A percentile compares a stretch with the other conserved stretches of the same genome.
Evolutionary conservation across 2,888 invertebrate species (phyloP).

Genomic region (Odontocerum albicorne): DNA sequence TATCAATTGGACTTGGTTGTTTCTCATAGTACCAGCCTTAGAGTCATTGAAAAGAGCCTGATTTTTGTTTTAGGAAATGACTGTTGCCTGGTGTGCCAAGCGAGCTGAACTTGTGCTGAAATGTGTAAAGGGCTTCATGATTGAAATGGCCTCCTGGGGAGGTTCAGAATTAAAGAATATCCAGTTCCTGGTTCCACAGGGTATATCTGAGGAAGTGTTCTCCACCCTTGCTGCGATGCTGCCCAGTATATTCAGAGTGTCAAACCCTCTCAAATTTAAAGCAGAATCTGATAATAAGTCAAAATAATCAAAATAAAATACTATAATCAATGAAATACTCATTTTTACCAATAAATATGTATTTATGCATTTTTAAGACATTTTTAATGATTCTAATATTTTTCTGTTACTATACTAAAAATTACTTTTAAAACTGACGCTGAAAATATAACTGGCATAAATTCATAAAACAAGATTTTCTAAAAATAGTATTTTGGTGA

Average conservation of each 20-base stretch:
- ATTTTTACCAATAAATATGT: not conserved
- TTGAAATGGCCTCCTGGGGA: slow-evolving; percentile 95
- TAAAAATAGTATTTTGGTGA: too few species aligned
- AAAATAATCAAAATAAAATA: not conserved
- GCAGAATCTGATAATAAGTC: slow-evolving; percentile 39
- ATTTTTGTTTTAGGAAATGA: slow-evolving; percentile 75
- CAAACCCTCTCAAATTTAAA: slow-evolving; percentile 87
- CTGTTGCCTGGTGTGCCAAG: slow-evolving; percentile 93
- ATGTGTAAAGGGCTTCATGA: slow-evolving; percentile 99
- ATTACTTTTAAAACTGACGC: too few species aligned
- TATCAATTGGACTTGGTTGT: too few species aligned
- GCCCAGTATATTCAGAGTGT: slow-evolving; percentile 89
- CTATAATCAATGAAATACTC: not conserved
- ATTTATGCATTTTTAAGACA: too few species aligned
- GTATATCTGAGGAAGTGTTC: slow-evolving; percentile 82
- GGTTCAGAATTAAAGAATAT: slow-evolving; percentile 87
- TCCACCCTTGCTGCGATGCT: slow-evolving; percentile 82
- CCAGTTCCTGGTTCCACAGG: slow-evolving; percentile 79
- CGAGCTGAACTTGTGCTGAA: slow-evolving; percentile 97
- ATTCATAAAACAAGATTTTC: too few species aligned
- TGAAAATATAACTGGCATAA: too few species aligned
- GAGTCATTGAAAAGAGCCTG: too few species aligned
- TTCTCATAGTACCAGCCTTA: too few species aligned
- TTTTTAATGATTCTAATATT: too few species aligned
- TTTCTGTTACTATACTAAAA: too few species aligned